These are phyloP conservation scores for Brachypodius melanocephalos DNA, from an alignment of 2,113 vertebrate species.

Conservation along the genomic window DNA sequence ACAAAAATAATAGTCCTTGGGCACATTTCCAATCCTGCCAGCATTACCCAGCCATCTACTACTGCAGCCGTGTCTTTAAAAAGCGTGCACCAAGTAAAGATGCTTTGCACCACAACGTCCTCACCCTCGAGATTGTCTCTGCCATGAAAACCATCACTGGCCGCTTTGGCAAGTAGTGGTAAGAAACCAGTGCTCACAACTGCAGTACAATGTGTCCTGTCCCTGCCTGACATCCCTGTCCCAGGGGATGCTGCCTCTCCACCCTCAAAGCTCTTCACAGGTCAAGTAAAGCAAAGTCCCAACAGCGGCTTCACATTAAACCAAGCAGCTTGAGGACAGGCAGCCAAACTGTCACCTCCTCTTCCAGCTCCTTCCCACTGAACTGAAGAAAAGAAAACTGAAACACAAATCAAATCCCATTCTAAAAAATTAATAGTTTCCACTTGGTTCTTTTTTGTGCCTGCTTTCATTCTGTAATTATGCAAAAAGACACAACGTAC, in stretches of 20 bases:
- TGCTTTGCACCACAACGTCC: background rate
- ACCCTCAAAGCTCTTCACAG: background rate
- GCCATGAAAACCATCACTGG: background rate
- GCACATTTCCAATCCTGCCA: background rate
- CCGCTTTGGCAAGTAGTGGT: background rate
- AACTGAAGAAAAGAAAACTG: background rate
- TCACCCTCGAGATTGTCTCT: background rate
- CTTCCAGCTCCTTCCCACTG: conserved; percentile 6
- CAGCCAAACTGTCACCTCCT: background rate
- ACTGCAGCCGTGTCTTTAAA: background rate
- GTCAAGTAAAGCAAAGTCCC: background rate
- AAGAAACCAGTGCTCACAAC: background rate
- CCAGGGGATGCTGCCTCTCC: background rate
- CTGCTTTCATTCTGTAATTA: conserved; percentile 37
- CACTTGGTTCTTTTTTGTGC: conserved; percentile 7
- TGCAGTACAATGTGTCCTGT: too few relatives aligned
- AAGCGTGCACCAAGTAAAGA: background rate
- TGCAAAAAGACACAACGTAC: background rate
- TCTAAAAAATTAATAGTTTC: conserved; percentile 51
- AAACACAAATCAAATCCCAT: conserved; percentile 30
- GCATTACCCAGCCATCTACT: background rate
- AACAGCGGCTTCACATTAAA: background rate
- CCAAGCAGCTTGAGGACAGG: background rate
- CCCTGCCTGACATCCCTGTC: background rate
- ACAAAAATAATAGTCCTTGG: background rate